Evolutionary conservation across 1,140 invertebrate species (phyloP), one percentile per base, ranked within the genome.

Genomic region (Microplitis mediator): DNA sequence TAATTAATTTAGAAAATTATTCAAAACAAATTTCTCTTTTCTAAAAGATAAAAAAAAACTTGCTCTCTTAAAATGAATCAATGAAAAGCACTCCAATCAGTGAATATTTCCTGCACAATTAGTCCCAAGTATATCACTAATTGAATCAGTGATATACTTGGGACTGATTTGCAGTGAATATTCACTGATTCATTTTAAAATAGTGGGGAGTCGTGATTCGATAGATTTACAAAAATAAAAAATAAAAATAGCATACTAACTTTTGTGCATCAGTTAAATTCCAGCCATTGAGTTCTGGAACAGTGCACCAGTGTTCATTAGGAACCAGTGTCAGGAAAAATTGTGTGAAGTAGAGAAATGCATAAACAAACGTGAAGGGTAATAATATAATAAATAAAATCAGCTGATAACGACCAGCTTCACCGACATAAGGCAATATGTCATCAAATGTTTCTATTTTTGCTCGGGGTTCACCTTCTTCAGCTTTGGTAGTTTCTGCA

Each of bases 401-500:
- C 79, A 93, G 92, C 81, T 98, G 96, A 86, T 96, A 97, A 66
- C 90, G 88, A 51, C 95, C 95, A 80, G 97, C 97, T 78, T 95
- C 94, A 0, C 96, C 96, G 34, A 97, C 90, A 78, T 95, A 88
- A 0, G 93, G 92, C 61, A 97, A 84, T 32, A 97, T 87, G 78
- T 95, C 94, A 82, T 97, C 95, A 75, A 97, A 94, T 77, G 95
- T 94, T 63, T 92, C 87, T 67, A 88, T 85, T 69, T 83, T 84
- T 5, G 75, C 71, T 51, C 74, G 77, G 50, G 45, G 68, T 50
- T 86, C 81, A 36, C 82, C 85, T 69, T 85, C 85, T 54, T 80
- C 82, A 4, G 70, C 76, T 72, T 86, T 86, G 72, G 79, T 77
- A 11, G 76, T 77, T 4, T 84, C 84, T 61, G 77, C 73, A 63